A percentile compares a stretch with the other conserved stretches of the same genome.
Evolutionary conservation across 2,797 vertebrate genomes (phyloP).

Genomic region (Aythya fuligula): DNA sequence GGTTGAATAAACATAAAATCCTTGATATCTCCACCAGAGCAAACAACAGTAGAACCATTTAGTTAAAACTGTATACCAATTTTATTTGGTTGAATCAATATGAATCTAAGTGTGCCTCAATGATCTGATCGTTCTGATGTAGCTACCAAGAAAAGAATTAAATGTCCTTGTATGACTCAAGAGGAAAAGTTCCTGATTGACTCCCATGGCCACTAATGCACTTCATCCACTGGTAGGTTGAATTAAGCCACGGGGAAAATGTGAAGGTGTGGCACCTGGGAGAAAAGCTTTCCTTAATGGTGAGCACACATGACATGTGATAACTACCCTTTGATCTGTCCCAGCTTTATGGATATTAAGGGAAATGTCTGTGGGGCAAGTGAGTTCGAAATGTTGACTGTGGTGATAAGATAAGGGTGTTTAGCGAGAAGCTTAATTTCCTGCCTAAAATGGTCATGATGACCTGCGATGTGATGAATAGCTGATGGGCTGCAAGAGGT

Average conservation of each 20-base stretch:
- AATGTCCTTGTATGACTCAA: background rate
- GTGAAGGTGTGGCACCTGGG: background rate
- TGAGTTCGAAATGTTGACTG: background rate
- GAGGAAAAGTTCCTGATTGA: background rate
- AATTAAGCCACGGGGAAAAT: background rate
- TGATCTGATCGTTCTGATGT: background rate
- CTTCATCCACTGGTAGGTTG: background rate
- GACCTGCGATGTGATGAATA: background rate
- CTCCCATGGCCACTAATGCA: background rate
- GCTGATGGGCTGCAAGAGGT: background rate
- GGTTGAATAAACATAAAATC: background rate
- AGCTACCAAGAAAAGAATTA: background rate
- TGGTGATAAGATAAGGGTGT: background rate
- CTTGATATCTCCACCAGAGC: background rate
- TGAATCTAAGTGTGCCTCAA: background rate
- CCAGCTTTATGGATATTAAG: background rate
- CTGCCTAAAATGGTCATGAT: background rate
- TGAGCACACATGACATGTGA: background rate
- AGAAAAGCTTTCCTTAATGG: background rate
- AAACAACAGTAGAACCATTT: background rate
- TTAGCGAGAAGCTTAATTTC: constrained; percentile 5
- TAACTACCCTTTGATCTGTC: background rate
- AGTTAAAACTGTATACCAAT: background rate
- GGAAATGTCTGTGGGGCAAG: constrained; percentile 8
- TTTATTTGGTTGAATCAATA: background rate